A percentile compares a stretch with the other conserved stretches of the same genome.
phyloP scores from a whole-genome alignment of 2,888 invertebrate species.

The Creontiades dilutus region DNA sequence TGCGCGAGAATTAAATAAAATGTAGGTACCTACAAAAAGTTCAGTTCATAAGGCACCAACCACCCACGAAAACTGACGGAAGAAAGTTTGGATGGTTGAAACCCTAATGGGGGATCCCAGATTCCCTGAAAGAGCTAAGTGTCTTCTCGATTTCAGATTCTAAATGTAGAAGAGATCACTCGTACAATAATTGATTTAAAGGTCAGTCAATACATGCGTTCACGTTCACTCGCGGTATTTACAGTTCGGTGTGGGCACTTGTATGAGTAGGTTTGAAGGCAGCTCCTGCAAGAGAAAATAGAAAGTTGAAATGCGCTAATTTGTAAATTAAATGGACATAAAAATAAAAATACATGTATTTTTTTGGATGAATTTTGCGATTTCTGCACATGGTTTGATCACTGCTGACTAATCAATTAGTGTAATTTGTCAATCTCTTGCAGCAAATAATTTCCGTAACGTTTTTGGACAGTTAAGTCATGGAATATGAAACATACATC shows the following conservation, averaged over 20 bases:
- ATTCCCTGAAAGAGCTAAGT: not conserved
- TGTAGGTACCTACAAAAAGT: too few species aligned
- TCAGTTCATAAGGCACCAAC: not conserved
- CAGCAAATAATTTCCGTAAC: too few species aligned
- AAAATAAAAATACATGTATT: not conserved
- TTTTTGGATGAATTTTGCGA: too few species aligned
- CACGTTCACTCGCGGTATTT: not conserved
- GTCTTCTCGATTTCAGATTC: not conserved
- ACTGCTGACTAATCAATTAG: too few species aligned
- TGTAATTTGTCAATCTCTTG: too few species aligned
- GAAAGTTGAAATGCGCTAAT: not conserved
- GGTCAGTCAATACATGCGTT: not conserved
- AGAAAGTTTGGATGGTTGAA: not conserved
- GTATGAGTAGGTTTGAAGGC: not conserved
- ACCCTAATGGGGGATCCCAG: not conserved
- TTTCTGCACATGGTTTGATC: too few species aligned
- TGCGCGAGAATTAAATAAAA: too few species aligned
- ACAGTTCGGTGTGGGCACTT: constrained; percentile 21
- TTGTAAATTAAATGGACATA: not conserved
- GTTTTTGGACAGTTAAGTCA: too few species aligned
- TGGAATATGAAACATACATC: too few species aligned
- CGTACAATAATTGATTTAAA: not conserved
- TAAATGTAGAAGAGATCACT: not conserved
- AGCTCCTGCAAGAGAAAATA: not conserved
- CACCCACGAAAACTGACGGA: not conserved